These are phyloP conservation scores for Nothura maculosa DNA, from an alignment of 2,797 vertebrate species.

Conservation along the genomic window DNA sequence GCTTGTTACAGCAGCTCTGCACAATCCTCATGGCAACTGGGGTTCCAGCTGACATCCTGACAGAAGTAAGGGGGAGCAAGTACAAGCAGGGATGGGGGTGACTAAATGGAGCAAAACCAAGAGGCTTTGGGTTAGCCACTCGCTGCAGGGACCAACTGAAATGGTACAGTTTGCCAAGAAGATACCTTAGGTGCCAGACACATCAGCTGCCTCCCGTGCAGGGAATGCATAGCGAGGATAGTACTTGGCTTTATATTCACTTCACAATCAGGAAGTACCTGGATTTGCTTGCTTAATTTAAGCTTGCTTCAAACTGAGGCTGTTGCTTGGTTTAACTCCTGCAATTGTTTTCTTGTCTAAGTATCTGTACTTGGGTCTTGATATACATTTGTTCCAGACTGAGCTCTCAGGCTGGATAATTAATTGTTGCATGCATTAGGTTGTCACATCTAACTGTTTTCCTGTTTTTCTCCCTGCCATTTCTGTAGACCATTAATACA, in stretches of 20 bases:
- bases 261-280: neutral
- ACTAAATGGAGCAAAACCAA: fast-evolving
- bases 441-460: neutral
- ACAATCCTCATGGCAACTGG: slow-evolving; percentile 98
- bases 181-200: neutral
- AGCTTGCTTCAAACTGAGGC: neutral
- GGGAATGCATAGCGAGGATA: neutral
- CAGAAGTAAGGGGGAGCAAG: slow-evolving; percentile 84
- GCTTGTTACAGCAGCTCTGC: slow-evolving; percentile 95
- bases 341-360: neutral
- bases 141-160: neutral
- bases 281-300: neutral
- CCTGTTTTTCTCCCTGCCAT: neutral
- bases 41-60: slow-evolving; percentile 96
- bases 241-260: fast-evolving
- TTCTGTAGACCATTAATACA: slow-evolving; percentile 95
- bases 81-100: fast-evolving
- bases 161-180: fast-evolving
- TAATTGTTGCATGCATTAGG: neutral
- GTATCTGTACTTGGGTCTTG: neutral
- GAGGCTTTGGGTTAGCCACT: fast-evolving
- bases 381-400: neutral
- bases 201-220: neutral
- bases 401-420: neutral
- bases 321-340: neutral